These are phyloP conservation scores for Protobothrops mucrosquamatus DNA, from an alignment of 2,113 vertebrate genomes.

Conservation along the genomic window DNA sequence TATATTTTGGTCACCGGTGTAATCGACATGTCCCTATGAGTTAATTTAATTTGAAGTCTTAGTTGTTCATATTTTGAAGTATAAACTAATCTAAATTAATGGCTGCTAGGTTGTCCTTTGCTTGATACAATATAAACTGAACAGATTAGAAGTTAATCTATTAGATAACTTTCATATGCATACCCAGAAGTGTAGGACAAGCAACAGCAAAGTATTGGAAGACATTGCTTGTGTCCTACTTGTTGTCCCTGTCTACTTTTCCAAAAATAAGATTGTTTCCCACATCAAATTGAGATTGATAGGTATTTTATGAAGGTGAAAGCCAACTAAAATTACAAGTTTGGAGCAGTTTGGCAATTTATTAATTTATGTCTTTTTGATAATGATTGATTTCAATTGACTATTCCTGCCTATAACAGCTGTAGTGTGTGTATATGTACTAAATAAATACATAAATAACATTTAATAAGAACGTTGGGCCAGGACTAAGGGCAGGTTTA, in stretches of 20 bases:
- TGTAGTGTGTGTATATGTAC: background rate
- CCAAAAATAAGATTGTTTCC: background rate
- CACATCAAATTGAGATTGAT: background rate
- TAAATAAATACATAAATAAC: background rate
- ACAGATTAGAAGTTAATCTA: background rate
- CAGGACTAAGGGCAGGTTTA: background rate
- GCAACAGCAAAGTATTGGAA: background rate
- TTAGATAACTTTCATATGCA: background rate
- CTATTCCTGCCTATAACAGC: background rate
- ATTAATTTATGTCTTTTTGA: background rate
- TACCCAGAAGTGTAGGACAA: background rate
- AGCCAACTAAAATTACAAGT: background rate
- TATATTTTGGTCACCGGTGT: background rate
- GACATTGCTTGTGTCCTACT: background rate
- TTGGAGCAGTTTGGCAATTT: background rate
- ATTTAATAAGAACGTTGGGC: background rate
- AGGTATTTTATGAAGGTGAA: background rate
- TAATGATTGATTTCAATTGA: background rate
- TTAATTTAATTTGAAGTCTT: background rate
- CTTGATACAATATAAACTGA: background rate
- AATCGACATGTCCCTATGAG: background rate
- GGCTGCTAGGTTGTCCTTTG: background rate
- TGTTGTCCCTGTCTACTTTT: background rate
- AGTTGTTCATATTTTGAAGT: background rate
- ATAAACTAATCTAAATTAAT: background rate